These are phyloP conservation scores for Silurus aristotelis DNA, from an alignment of 2,797 vertebrate species.

Conservation along the genomic window DNA sequence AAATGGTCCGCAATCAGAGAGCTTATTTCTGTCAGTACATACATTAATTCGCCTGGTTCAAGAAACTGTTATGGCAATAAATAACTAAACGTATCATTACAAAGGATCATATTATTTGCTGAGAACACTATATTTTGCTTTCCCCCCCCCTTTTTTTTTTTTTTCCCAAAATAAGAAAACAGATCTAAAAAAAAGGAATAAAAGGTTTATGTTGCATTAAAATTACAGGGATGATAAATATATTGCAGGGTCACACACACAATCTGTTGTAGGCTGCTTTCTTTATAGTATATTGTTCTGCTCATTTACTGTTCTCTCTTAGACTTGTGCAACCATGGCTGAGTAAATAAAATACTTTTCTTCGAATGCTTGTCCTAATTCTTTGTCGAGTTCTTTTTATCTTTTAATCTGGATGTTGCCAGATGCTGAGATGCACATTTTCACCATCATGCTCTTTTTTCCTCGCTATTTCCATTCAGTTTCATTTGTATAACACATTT, in stretches of 20 bases:
- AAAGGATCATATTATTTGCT: constrained; percentile 59
- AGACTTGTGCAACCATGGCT: constrained; percentile 67
- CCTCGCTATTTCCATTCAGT: no score
- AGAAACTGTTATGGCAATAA: constrained; percentile 68
- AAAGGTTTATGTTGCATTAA: constrained; percentile 60
- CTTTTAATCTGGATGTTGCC: neutral
- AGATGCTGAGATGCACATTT: neutral
- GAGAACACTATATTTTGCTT: constrained; percentile 57
- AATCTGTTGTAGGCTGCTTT: constrained; percentile 65
- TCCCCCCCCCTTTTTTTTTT: neutral
- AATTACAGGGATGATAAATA: constrained; percentile 51
- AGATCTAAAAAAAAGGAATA: constrained; percentile 5
- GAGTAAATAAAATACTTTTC: constrained; percentile 77
- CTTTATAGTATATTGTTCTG: constrained; percentile 68
- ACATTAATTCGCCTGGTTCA: constrained; percentile 22
- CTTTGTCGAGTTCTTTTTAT: neutral
- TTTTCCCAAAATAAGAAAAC: constrained; percentile 24
- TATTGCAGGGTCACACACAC: constrained; percentile 54
- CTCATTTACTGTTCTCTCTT: constrained; percentile 66
- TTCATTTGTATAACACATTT: no score
- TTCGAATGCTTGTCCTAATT: constrained; percentile 50
- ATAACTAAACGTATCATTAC: constrained; percentile 50
- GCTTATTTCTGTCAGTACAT: neutral
- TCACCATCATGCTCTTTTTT: neutral
- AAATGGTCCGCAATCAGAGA: neutral